Evolutionary conservation across 2,888 invertebrate species (phyloP).

Genomic region (Merodon equestris): DNA sequence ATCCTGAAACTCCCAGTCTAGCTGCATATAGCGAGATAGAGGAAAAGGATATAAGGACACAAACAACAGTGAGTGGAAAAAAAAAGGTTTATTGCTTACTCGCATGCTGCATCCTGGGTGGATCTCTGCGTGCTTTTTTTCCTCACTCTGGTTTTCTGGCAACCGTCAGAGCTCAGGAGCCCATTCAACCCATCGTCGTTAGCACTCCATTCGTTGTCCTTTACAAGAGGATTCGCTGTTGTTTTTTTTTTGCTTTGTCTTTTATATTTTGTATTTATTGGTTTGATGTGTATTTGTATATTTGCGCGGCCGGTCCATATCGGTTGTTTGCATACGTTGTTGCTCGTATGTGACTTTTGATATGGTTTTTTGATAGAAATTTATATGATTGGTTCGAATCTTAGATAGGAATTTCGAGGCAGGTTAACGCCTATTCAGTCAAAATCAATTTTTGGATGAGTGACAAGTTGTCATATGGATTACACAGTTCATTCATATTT

Average conservation of each 20-base stretch:
- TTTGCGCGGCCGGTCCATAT: constrained; percentile 50
- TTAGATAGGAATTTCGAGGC: too few species aligned
- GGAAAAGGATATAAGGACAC: constrained; percentile 21
- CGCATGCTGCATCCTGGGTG: constrained; percentile 64
- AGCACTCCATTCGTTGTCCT: constrained; percentile 54
- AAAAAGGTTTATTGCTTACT: constrained; percentile 65
- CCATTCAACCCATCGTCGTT: constrained; percentile 40
- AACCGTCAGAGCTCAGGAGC: too few species aligned
- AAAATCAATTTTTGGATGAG: too few species aligned
- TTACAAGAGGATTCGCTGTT: neutral
- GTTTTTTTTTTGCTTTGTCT: too few species aligned
- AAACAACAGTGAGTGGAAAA: constrained; percentile 9
- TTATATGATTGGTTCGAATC: too few species aligned
- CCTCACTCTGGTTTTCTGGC: constrained; percentile 8
- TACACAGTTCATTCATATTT: too few species aligned
- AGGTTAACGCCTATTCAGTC: too few species aligned
- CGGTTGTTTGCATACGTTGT: constrained; percentile 53
- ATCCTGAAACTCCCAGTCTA: neutral
- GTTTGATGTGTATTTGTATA: constrained; percentile 12
- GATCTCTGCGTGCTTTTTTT: constrained; percentile 47
- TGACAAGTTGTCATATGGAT: too few species aligned
- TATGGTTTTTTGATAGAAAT: too few species aligned
- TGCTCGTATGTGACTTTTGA: constrained; percentile 26
- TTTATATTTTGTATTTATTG: neutral
- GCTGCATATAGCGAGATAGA: neutral